These are phyloP conservation scores for Python bivittatus DNA, from an alignment of 2,113 vertebrate species.

Conservation along the genomic window DNA sequence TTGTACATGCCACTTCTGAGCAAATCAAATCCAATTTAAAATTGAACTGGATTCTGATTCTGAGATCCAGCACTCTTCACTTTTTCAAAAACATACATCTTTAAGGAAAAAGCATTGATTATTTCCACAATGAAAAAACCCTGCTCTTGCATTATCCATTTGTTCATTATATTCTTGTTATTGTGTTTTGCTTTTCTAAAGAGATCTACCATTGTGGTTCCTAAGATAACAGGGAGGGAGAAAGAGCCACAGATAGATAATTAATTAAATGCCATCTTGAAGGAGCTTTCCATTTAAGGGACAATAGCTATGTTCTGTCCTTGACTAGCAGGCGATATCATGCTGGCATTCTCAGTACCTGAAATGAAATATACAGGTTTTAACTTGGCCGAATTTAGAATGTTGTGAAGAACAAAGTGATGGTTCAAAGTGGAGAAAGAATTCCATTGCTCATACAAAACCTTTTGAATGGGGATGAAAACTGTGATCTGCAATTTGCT, in stretches of 20 bases:
- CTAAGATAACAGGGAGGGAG: constrained; percentile 65
- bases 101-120: neutral
- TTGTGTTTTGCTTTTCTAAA: constrained; percentile 59
- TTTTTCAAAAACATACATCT: neutral
- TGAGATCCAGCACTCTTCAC: neutral
- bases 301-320: constrained; percentile 40
- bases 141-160: constrained; percentile 46
- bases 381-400: neutral
- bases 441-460: neutral
- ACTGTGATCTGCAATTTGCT: neutral
- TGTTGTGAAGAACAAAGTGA: neutral
- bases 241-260: constrained; percentile 64
- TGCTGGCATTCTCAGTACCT: neutral
- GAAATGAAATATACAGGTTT: neutral
- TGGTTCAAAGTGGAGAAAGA: neutral
- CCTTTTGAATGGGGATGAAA: neutral
- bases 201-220: constrained; percentile 62
- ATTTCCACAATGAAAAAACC: constrained; percentile 32
- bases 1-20: neutral
- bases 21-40: neutral
- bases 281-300: constrained; percentile 60
- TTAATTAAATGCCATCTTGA: constrained; percentile 71
- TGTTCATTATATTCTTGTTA: constrained; percentile 58
- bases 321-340: constrained; percentile 41
- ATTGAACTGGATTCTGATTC: neutral